Evolutionary conservation across 1,140 invertebrate species (phyloP), one percentile per base, ranked within the genome.

Genomic region (Leptopilina boulardi): DNA sequence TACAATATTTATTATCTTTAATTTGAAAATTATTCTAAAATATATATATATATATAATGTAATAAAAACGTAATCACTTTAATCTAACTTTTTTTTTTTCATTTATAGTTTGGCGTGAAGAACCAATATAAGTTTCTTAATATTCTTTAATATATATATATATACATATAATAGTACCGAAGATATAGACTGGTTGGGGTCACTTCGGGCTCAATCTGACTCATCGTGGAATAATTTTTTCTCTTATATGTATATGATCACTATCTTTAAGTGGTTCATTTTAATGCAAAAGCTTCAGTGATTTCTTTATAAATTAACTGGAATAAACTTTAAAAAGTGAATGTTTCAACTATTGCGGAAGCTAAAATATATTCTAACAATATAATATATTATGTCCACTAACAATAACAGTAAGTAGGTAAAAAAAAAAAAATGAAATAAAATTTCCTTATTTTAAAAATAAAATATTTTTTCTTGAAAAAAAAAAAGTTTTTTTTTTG

Each of bases 151-250:
- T 51, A 18, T 15, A 51, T 51, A 51, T 42, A 11, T 42, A 38
- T 38, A 38, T 38, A 38, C 9, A 38, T 38, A 38, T 38, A 38
- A 4, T 15, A 15, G 42, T 1, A 5, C 42, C 42, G 34, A 38
- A 38, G 34, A 38, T 38, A 9, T 44, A 3, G 34, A 9, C 9
- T 42, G 41, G 5, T 8, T 51, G 15, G 47, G 47, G 47, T 51
- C 47, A 51, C 47, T 18, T 51, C 47, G 47, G 47, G 47, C 18
- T 51, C 18, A 38, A 5, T 51, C 47, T 51, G 47, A 51, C 47
- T 51, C 47, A 51, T 51, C 47, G 47, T 18, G n/a, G 47, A 51
- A 51, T 51, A 51, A 51, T 51, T 51, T 51, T 51, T 51, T 18
- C 47, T 51, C 47, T 51, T 18, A 51, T n/a, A n/a, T n/a, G n/a